phyloP scores from a whole-genome alignment of 2,888 invertebrate genomes.

The Tiliacea citrago region DNA sequence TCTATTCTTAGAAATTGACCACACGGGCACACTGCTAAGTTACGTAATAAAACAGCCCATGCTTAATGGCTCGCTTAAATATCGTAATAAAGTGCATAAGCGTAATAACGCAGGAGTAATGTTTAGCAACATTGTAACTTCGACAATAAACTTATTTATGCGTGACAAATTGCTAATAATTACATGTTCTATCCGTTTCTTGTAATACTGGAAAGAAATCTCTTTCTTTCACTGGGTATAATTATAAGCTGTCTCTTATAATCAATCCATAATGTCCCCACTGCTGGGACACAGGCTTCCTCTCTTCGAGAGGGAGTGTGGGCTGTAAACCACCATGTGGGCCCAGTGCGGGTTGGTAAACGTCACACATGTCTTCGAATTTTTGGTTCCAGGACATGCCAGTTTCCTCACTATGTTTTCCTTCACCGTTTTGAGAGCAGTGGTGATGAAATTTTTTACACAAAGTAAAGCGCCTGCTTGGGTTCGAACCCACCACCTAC shows the following conservation, averaged over 20 bases:
- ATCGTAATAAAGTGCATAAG: conserved; percentile 54
- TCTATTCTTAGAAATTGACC: conserved; percentile 31
- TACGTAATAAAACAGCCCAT: conserved; percentile 46
- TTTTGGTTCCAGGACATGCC: no score
- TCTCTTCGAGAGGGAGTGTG: no score
- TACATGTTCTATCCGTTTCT: neutral
- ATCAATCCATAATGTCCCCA: no score
- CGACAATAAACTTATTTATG: conserved; percentile 33
- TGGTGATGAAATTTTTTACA: no score
- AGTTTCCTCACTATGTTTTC: no score
- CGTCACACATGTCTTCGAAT: no score
- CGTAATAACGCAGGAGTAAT: conserved; percentile 57
- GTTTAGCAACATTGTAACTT: conserved; percentile 47
- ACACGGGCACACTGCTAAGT: conserved; percentile 36
- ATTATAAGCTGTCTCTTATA: neutral
- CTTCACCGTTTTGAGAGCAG: no score
- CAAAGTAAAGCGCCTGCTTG: no score
- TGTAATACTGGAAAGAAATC: neutral
- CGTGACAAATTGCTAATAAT: conserved; percentile 19
- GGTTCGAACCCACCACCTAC: no score
- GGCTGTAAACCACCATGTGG: no score
- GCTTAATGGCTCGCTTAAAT: conserved; percentile 56
- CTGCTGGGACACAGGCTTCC: no score
- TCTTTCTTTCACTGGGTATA: neutral
- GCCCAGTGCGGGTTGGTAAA: no score